Conservation (phyloP, 1,140 invertebrate genomes). For the Euborellia annulipes region DNA sequence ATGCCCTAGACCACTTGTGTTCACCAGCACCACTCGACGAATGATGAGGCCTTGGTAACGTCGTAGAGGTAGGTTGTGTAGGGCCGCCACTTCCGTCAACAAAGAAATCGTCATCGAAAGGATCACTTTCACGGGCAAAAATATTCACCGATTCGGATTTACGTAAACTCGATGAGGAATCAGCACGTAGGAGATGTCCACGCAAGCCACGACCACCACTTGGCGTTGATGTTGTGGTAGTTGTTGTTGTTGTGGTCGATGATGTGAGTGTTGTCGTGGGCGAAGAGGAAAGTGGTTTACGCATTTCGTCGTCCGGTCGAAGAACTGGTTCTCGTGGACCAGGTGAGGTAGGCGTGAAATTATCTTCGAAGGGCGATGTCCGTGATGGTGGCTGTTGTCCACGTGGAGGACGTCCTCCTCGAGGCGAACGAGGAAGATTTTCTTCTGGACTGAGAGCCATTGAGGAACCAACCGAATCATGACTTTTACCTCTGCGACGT, state of each 20-base stretch:
- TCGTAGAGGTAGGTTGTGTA: slow-evolving; percentile 13
- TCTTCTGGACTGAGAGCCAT: slow-evolving; percentile 20
- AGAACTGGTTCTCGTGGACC: too few relatives aligned
- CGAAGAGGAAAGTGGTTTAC: too few relatives aligned
- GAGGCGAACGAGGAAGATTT: background rate
- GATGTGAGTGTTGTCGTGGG: too few relatives aligned
- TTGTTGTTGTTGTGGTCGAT: too few relatives aligned
- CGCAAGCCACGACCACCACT: slow-evolving; percentile 23
- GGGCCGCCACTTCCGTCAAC: slow-evolving; percentile 30
- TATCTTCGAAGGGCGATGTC: slow-evolving; percentile 50
- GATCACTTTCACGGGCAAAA: slow-evolving; percentile 61
- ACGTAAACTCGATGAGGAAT: slow-evolving; percentile 30
- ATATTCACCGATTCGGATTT: slow-evolving; percentile 80
- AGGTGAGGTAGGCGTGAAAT: slow-evolving; percentile 35
- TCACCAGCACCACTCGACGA: slow-evolving; percentile 10
- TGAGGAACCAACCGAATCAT: background rate
- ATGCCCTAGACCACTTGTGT: slow-evolving; percentile 21
- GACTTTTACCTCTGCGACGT: too few relatives aligned
- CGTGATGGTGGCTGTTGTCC: too few relatives aligned
- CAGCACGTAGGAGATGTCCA: slow-evolving; percentile 24
- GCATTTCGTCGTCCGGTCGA: too few relatives aligned
- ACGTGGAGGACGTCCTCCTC: too few relatives aligned
- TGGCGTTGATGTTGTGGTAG: too few relatives aligned
- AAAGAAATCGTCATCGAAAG: slow-evolving; percentile 75
- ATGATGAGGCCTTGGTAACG: slow-evolving; percentile 26